Evolutionary conservation across 2,888 invertebrate species (phyloP), one percentile per base, ranked within the genome.

Genomic region (Endotricha flammealis): DNA sequence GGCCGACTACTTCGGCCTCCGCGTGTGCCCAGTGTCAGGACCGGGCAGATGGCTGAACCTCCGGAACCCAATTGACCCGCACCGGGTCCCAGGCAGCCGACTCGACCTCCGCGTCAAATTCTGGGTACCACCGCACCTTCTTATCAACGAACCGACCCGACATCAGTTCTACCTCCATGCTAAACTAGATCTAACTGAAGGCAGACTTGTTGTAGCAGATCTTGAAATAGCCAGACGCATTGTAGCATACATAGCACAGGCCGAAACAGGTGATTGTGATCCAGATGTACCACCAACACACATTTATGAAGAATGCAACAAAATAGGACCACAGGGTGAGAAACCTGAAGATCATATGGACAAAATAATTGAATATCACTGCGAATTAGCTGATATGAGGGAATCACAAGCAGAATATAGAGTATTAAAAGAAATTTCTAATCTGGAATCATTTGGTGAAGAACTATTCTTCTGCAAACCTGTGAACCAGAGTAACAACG

Each of bases 81-180:
- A 94, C 66, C 90, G 92, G 40, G 89, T 89, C 38, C 91, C 92
- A 38, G 81, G 81, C 23, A 88, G 91, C 42, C 88, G 93, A 30
- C 90, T 94, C 47, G 90, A 91, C 48, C 82, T 94, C 39, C 86
- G 93, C 48, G 94, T 96, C 52, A 96, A 96, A 78, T 96, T 95
- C 87, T 96, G 95, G 94, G 95, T 96, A 28, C 95, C 95, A 2
- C 95, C 95, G 2, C 95, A 96, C 76, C 90, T 92, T 41, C 89
- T 96, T 42, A 90, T 95, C 44, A 95, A 95, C 75, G 95, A 95
- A 65, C 91, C 91, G 24, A 95, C 95, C 12, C 91, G 94, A 89
- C 93, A 95, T 72, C 91, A 94, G 69, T 96, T 96, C 77, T 96
- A 94, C 68, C 89, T 95, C 48, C 94, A 96, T 73, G 93, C 95